Conservation (phyloP, 92 coral and sea anemone genomes). For the Zoanthus sansibaricus region DNA sequence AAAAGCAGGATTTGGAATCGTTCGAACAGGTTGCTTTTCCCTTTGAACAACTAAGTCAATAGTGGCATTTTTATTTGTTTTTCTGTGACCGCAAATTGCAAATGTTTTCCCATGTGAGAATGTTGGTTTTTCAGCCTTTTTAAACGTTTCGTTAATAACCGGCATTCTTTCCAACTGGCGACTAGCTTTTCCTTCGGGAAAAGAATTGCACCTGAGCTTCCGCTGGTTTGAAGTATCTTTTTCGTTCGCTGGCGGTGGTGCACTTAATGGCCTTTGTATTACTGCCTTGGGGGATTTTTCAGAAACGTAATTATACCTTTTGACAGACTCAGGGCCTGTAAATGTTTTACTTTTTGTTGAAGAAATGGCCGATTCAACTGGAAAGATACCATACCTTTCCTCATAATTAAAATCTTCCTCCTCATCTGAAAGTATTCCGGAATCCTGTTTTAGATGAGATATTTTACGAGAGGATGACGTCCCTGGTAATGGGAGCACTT, state of each 20-base stretch:
- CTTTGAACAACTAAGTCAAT: not conserved
- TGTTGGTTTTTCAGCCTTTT: not conserved
- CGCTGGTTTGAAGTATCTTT: not conserved
- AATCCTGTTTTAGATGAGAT: conserved; percentile 28
- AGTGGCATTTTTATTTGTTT: not conserved
- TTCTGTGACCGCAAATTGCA: conserved; percentile 21
- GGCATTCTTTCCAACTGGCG: conserved; percentile 34
- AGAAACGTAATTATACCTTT: not conserved
- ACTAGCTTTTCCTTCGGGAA: conserved; percentile 13
- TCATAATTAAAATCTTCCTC: conserved; percentile 16
- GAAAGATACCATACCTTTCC: conserved; percentile 11
- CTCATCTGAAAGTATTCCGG: conserved; percentile 36
- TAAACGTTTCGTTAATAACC: conserved; percentile 10
- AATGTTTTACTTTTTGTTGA: not conserved
- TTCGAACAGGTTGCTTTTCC: not conserved
- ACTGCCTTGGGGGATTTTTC: not conserved
- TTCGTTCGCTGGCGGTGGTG: conserved; percentile 3
- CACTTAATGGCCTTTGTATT: not conserved
- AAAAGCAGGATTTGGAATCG: not conserved
- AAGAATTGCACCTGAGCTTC: not conserved
- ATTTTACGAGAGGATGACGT: conserved; percentile 1
- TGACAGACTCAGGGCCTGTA: not conserved
- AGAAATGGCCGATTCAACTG: not conserved
- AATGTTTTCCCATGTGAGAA: conserved; percentile 16
- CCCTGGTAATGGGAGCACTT: not conserved